Percentiles rank a stretch among this genome's conserved stretches.
phyloP scores from a whole-genome alignment of 2,797 vertebrate genomes.

The Prionace glauca region DNA sequence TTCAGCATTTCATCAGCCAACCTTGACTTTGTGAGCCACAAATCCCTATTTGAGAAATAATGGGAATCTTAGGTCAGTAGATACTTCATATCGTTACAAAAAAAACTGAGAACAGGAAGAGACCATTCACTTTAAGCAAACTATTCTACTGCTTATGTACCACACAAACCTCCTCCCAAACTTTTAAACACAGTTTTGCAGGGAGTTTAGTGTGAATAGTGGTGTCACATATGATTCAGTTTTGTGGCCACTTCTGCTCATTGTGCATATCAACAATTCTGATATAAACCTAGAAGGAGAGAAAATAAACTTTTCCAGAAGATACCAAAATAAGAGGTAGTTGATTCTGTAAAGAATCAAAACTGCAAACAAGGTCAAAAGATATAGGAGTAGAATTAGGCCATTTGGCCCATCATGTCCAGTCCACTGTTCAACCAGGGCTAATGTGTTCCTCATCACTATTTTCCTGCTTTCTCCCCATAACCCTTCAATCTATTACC shows the following conservation, averaged over 20 bases:
- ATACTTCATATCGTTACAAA: neutral
- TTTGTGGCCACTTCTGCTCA: neutral
- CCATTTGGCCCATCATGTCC: too few relatives aligned
- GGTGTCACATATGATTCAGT: neutral
- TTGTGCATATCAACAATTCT: neutral
- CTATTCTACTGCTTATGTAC: neutral
- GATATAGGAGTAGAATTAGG: too few relatives aligned
- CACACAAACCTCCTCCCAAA: neutral
- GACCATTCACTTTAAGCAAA: neutral
- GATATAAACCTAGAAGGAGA: neutral
- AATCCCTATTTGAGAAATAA: neutral
- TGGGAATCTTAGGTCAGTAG: neutral
- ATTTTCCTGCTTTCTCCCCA: too few relatives aligned
- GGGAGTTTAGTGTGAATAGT: too few relatives aligned
- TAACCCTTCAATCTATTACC: too few relatives aligned
- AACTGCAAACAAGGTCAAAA: neutral
- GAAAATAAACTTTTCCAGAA: neutral
- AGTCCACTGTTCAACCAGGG: too few relatives aligned
- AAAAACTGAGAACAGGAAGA: neutral
- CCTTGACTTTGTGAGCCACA: neutral
- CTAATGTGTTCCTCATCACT: too few relatives aligned
- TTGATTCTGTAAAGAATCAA: neutral
- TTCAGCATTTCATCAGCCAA: neutral
- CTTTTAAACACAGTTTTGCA: neutral
- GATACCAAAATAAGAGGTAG: neutral